These are phyloP conservation scores for Cephalopachus bancanus DNA, from an alignment of 2,797 vertebrate species.

Conservation along the genomic window DNA sequence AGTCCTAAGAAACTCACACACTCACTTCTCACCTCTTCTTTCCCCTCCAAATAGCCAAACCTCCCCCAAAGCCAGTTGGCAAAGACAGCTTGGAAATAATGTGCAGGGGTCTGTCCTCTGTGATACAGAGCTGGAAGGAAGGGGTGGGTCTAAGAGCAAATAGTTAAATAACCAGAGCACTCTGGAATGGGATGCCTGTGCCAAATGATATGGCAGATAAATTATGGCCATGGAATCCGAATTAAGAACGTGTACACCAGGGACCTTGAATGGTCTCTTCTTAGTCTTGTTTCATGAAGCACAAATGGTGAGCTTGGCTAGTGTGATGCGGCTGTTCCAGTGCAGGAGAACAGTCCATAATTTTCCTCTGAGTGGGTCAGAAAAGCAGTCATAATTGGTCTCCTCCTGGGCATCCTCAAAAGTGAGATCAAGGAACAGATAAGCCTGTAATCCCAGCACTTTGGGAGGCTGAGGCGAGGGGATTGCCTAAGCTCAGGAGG, in stretches of 20 bases:
- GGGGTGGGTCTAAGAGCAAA: not conserved
- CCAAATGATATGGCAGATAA: not conserved
- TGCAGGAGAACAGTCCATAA: not conserved
- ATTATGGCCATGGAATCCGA: fast-evolving
- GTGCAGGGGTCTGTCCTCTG: not conserved
- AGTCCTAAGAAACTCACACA: not conserved
- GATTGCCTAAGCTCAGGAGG: too few relatives aligned
- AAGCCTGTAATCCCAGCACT: too few relatives aligned
- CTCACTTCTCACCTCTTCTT: not conserved
- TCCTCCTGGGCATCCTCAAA: not conserved
- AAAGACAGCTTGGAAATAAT: not conserved
- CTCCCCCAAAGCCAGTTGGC: not conserved
- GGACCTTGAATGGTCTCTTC: not conserved
- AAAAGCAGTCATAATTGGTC: not conserved
- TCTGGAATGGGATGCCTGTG: fast-evolving
- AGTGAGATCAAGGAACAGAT: not conserved
- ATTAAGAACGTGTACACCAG: not conserved
- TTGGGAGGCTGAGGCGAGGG: too few relatives aligned
- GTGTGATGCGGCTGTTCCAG: not conserved
- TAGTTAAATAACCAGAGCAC: not conserved
- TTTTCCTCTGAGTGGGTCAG: not conserved
- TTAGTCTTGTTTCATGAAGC: not conserved
- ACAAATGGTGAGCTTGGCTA: not conserved
- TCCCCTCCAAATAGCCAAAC: not conserved
- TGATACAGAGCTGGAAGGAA: not conserved